Conservation (phyloP, 2,797 vertebrate genomes). For the Alauda arvensis region DNA sequence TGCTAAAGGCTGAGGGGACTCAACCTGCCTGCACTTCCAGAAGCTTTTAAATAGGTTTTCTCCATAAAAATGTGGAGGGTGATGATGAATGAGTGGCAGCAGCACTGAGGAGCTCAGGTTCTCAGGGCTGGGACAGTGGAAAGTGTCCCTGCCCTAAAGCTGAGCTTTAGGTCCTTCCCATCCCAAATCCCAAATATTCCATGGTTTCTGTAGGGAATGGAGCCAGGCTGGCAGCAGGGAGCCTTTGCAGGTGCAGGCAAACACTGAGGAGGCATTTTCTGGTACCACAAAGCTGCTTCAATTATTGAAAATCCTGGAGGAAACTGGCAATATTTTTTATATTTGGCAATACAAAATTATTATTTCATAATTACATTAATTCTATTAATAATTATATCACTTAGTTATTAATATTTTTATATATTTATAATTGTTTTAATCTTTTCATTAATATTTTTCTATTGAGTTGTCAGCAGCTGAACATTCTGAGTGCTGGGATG, state of each 20-base stretch:
- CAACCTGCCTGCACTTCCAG: neutral
- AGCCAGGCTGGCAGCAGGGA: neutral
- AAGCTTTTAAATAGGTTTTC: neutral
- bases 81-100: neutral
- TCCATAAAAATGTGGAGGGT: neutral
- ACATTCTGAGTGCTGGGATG: rapidly evolving
- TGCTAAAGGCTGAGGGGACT: neutral
- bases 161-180: neutral
- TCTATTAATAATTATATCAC: too few species aligned
- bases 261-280: neutral
- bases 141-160: neutral
- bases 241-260: neutral
- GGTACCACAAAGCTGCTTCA: neutral
- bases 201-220: rapidly evolving
- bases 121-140: neutral
- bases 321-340: too few species aligned
- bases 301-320: neutral
- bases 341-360: too few species aligned
- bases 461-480: neutral
- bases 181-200: neutral
- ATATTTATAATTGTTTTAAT: too few species aligned
- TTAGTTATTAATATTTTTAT: too few species aligned
- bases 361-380: too few species aligned
- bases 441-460: too few species aligned
- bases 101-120: neutral